Base-by-base conservation (phyloP, 1,140 invertebrate genomes). In the Centruroides sculpturatus region DNA sequence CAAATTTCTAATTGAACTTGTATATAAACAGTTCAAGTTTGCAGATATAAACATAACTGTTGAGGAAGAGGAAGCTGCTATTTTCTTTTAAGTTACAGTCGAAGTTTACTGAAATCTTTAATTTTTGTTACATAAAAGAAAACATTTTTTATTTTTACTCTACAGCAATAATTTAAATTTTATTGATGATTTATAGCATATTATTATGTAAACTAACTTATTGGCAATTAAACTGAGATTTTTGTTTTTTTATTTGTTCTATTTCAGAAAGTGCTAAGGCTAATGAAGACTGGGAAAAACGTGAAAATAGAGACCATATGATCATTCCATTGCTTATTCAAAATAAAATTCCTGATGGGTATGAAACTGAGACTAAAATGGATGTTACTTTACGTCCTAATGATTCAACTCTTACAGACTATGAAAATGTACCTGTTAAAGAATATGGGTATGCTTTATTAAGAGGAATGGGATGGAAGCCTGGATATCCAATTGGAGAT, bases 391-490 rank as follows among this genome's bases (percentile, higher is more conserved):
- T 78, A 3, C 63, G 77, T 57, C 72, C 76, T 11, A 72, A 75
- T 49, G 71, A 70, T 47, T 60, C 67, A 35, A 69, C 83, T 5
- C 70, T 89, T 47, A 86, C 90, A 64, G 89, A 96, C 77, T 98
- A 96, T 79, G 90, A 95, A 69, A 77, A 81, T 66, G 82, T 95
- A 56, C 92, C 92, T 3, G 82, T 97, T 54, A 80, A 83, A 71
- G 80, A 87, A 54, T 98, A 85, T 85, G 93, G 93, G 7, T 65
- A 89, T 67, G 93, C 92, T 5, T 86, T 96, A 85, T 75, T 98
- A 12, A 75, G 91, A 68, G 93, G 93, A 47, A 97, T 97, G 92
- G 92, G 92, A 1, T 97, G 90, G 90, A 81, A 83, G 66, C 80
- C 85, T 64, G 67, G 62, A 13, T 55, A 51, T 23, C 55, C 54